phyloP scores from a whole-genome alignment of 2,113 vertebrate genomes.

The Madoqua kirkii region DNA sequence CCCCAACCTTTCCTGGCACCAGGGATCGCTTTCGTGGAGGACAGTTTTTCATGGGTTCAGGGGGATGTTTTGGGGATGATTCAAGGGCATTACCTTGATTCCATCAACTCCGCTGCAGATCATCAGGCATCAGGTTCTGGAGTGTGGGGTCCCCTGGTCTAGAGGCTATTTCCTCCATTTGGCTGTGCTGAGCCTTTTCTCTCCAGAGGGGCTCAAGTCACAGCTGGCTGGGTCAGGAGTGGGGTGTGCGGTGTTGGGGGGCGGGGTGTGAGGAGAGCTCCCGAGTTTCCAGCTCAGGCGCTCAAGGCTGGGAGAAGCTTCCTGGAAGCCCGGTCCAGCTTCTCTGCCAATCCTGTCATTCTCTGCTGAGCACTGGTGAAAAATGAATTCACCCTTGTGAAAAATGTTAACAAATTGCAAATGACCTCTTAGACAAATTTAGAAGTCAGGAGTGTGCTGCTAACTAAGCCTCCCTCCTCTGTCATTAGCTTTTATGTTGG shows the following conservation, averaged over 20 bases:
- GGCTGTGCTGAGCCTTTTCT: not conserved
- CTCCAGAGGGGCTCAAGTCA: not conserved
- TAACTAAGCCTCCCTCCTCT: conserved; percentile 61
- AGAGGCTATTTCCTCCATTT: rapidly evolving
- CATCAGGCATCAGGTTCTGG: not conserved
- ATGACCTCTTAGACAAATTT: conserved; percentile 73
- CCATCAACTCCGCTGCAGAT: rapidly evolving
- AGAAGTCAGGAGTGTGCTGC: conserved; percentile 61
- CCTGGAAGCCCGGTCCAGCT: not conserved
- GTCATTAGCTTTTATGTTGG: conserved; percentile 75
- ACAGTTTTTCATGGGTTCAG: not conserved
- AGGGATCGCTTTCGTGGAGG: not conserved
- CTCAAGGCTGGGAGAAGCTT: not conserved
- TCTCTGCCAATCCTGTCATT: not conserved
- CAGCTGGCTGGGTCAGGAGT: rapidly evolving
- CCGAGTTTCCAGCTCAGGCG: conserved; percentile 30
- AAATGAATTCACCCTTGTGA: conserved; percentile 77
- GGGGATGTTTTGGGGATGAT: not conserved
- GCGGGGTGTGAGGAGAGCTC: conserved; percentile 33
- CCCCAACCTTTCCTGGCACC: not conserved
- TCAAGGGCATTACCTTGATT: not conserved
- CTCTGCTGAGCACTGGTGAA: rapidly evolving
- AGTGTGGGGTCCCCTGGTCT: not conserved
- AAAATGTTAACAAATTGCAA: conserved; percentile 76
- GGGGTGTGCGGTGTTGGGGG: rapidly evolving